Conservation (phyloP, 2,113 vertebrate genomes). For the Butorides virescens region DNA sequence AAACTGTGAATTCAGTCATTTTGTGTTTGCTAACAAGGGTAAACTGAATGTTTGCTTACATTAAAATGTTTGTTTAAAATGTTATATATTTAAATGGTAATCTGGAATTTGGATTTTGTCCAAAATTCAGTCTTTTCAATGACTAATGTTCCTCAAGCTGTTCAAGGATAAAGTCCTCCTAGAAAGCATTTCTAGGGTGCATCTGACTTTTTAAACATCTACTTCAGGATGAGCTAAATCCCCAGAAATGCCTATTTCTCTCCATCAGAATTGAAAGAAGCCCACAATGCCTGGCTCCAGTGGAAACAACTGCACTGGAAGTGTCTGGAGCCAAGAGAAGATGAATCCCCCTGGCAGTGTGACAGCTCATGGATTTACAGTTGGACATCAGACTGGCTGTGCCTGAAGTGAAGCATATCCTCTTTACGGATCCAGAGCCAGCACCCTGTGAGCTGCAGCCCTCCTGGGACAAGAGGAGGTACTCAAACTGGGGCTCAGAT, state of each 20-base stretch:
- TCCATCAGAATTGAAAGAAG: neutral
- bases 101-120: neutral
- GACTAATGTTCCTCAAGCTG: neutral
- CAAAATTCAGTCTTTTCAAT: neutral
- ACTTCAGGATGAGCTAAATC: neutral
- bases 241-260: neutral
- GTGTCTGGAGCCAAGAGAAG: neutral
- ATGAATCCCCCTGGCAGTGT: rapidly evolving
- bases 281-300: neutral
- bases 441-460: neutral
- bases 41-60: neutral
- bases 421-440: neutral
- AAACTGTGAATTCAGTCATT: neutral
- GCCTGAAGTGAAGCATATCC: neutral
- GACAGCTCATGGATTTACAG: neutral
- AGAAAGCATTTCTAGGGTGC: neutral
- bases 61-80: neutral
- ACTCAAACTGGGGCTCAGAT: neutral
- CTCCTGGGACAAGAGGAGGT: neutral
- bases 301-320: neutral
- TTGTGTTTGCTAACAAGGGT: neutral
- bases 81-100: neutral
- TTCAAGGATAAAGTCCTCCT: neutral
- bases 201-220: neutral
- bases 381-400: neutral